Base-by-base conservation (phyloP, 2,797 vertebrate species). In the Lindbergichthys nudifrons region DNA sequence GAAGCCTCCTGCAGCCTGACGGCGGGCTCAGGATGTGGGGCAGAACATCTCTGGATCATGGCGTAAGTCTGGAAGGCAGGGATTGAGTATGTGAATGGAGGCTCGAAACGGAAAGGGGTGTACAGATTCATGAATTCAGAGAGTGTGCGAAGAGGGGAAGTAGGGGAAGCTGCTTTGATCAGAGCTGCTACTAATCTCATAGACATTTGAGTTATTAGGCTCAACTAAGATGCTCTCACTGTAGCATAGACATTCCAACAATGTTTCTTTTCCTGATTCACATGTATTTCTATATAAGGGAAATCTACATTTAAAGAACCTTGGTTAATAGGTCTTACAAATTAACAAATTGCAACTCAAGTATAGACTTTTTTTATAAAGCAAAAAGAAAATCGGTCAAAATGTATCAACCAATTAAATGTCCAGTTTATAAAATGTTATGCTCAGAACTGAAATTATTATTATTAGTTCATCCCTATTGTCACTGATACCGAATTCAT, bases 181-280 rank as follows among this genome's bases (percentile, higher is more conserved):
- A 75, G 47, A 64, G 78, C 66, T 53, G 80, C 83, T 56, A 18
- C 81, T 81, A 84, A 83, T 87, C 80, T 73, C 53, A 69, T 30
- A 75, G 67, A 87, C 76, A 74, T 80, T 69, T 66, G 53, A 58
- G 65, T 88, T 84, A 89, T 91, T 85, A 88, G 83, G 47, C 39
- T 80, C 67, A 82, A 86, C 64, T 78, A 70, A 82, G 50, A 84
- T 85, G 79, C 84, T 86, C 81, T 84, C 65, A 60, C 56, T 54
- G 63, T 51, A 78, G 77, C 54, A 68, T 64, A 74, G 50, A 73
- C 62, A 70, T 76, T 71, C 54, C 65, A 67, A 77, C 41, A 30
- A 16, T 51, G 36, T 71, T 39, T 68, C 65, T 58, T 46, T 54
- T 46, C 51, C 32, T 66, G 16, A 15, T n/a, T 48, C 41, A 48